Conservation (phyloP, 2,113 vertebrate species). For the Piprites chloris region DNA sequence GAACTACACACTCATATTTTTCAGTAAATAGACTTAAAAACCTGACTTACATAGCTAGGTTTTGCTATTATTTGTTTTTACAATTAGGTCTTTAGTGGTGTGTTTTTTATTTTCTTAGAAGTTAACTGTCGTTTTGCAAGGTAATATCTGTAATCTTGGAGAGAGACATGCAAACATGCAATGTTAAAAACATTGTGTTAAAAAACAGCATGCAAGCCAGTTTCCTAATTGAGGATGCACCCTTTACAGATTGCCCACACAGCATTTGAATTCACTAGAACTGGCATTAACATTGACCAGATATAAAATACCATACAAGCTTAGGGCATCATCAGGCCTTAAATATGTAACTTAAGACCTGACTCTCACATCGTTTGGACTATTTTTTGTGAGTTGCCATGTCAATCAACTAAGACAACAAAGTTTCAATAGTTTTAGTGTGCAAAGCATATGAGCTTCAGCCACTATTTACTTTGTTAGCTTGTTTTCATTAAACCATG, state of each 20-base stretch:
- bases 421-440: background rate
- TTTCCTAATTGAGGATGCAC: background rate
- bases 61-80: background rate
- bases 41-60: background rate
- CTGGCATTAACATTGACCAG: background rate
- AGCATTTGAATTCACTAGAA: background rate
- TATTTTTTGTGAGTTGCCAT: background rate
- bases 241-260: background rate
- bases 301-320: background rate
- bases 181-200: no score
- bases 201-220: background rate
- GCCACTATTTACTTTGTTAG: background rate
- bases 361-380: fast-evolving
- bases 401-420: background rate
- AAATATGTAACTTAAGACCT: background rate
- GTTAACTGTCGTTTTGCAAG: background rate
- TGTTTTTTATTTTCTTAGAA: background rate
- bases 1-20: background rate
- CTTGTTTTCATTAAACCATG: background rate
- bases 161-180: background rate
- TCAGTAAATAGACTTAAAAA: background rate
- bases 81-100: background rate
- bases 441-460: background rate
- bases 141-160: background rate
- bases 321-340: background rate